Evolutionary conservation across 2,888 invertebrate genomes (phyloP), one percentile per base, ranked within the genome.

Genomic region (Lampropteryx suffumata): DNA sequence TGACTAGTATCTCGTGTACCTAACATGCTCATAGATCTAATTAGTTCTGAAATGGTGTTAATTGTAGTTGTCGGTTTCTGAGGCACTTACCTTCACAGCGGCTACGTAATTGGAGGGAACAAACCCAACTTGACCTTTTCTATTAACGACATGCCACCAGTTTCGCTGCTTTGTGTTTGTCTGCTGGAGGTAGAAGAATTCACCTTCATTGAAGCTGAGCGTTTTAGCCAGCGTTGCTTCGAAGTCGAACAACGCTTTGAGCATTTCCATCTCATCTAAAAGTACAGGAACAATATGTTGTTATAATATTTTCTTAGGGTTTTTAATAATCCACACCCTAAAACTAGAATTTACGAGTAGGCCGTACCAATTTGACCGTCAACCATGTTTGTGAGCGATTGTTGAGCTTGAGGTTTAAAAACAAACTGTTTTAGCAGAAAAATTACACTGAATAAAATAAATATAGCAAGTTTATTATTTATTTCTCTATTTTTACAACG

Each of bases 121-220:
- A 73, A 95, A 96, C 42, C 96, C 96, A 62, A 96, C 92, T 79
- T 95, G 94, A 65, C 96, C 96, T 75, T 92, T 93, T 77, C 92
- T 93, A 85, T 95, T 96, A 63, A 96, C 94, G 39, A 96, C 96
- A 90, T 95, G 95, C 96, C 96, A 96, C 96, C 96, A 96, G 76
- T 96, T 96, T 58, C 94, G 92, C 76, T 96, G 95, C 69, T 95
- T 95, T 2, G 94, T 94, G 57, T 94, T 94, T 13, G 92, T 94
- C 74, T 96, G 96, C 70, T 96, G 94, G 12, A 96, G 86, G 66
- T 95, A 93, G 77, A 96, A 96, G 76, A 93, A 94, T 76, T 96
- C 96, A 55, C 95, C 95, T 71, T 94, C 94, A 61, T 92, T 92
- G 81, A 96, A 96, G 75, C 94, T 95, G 54, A 96, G 87, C 5